These are phyloP conservation scores for Panzeria rudis DNA, from an alignment of 2,888 invertebrate genomes.

Conservation along the genomic window DNA sequence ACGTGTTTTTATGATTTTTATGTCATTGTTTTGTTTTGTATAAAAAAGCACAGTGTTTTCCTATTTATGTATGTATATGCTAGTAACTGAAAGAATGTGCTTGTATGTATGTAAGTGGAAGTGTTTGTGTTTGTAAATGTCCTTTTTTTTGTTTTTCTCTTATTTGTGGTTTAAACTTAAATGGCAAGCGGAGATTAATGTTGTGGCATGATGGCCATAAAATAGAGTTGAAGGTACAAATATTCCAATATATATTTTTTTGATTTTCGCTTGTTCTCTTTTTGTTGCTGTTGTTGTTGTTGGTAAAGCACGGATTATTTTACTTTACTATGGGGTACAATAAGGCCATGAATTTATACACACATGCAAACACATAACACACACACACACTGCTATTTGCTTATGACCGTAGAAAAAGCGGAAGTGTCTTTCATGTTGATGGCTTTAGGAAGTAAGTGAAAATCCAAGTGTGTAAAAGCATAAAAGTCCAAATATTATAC, in stretches of 20 bases:
- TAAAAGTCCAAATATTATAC: constrained; percentile 32
- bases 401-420: constrained; percentile 38
- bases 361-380: neutral
- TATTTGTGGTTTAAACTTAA: constrained; percentile 73
- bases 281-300: neutral
- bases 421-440: constrained; percentile 66
- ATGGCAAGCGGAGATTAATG: constrained; percentile 82
- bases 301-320: constrained; percentile 45
- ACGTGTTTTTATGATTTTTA: constrained; percentile 66
- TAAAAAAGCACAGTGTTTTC: constrained; percentile 28
- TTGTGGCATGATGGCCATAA: constrained; percentile 76
- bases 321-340: constrained; percentile 63
- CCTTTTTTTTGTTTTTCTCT: constrained; percentile 43
- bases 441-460: constrained; percentile 63
- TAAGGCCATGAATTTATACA: constrained; percentile 19
- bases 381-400: constrained; percentile 2
- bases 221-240: constrained; percentile 69
- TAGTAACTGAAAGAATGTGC: neutral
- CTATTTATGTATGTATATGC: neutral
- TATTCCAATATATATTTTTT: constrained; percentile 42
- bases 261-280: constrained; percentile 15
- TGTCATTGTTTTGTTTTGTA: constrained; percentile 55
- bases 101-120: neutral
- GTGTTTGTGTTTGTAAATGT: neutral
- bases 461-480: constrained; percentile 52